Base-by-base conservation (phyloP, 2,113 vertebrate genomes). In the Poecile atricapillus region DNA sequence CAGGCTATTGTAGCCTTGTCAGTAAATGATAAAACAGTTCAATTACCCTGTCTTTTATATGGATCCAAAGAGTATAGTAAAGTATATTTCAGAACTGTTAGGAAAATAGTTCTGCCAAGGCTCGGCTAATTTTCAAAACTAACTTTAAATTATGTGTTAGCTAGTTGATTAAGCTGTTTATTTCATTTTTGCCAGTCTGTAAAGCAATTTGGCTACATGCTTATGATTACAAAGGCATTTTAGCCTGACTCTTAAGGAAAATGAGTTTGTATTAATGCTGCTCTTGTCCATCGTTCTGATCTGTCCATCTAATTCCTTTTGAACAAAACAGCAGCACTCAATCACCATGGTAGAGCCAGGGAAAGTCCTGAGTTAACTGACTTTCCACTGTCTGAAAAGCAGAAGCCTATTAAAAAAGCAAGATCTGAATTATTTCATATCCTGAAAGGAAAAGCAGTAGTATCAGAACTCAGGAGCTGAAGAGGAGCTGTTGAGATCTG, bases 11-110 rank as follows among this genome's bases (percentile, higher is more conserved):
- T 81, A 94, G 87, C 76, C 78, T 91, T 97, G 92, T 97, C 94
- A 95, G 63, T 87, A 93, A 90, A 96, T 95, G 94, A 96, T 97
- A 89, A 96, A 98, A 95, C 71, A 86, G 83, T 83, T 95, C 84
- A 97, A 95, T 97, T 97, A 94, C 58, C 52, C 65, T 58, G 94
- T 96, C 68, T 82, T 94, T 67, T 92, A 41, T 65, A 37, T 85
- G 83, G 60, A 60, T 95, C 85, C 63, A 91, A 87, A 95, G 85
- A 79, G 17, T 80, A 75, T 68, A 49, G 65, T n/a, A 33, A 84
- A 43, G 11, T 89, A 53, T 92, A 33, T 71, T 87, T 97, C 55
- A 92, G 84, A 69, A 90, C 43, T 27, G 35, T 56, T 52, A 63
- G 67, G 83, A 94, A 91, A 95, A 86, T 44, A 49, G 7, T 65